Percentiles rank a stretch among this genome's conserved stretches.
Conservation (phyloP, 2,888 invertebrate genomes). For the Imbricaverruca yamaguchii region DNA sequence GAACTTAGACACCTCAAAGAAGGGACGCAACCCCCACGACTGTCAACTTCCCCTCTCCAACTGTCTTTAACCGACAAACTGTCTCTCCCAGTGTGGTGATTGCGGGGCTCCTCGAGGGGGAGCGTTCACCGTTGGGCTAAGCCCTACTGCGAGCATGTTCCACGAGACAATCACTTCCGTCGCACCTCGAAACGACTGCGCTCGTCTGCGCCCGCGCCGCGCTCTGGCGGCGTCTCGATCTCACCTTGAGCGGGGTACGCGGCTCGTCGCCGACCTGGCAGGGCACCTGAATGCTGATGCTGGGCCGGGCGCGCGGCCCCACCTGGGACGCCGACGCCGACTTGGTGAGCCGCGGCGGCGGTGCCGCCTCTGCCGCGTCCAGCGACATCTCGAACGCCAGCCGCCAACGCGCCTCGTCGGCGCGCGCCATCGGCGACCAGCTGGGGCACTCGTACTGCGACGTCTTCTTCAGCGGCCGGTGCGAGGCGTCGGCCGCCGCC, state of each 20-base stretch:
- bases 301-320: not conserved
- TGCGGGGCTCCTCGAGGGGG: no score
- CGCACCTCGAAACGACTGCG: no score
- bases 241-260: conserved; percentile 2
- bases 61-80: no score
- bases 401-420: conserved; percentile 39
- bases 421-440: conserved; percentile 33
- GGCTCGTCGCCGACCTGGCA: conserved; percentile 2
- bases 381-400: conserved; percentile 53
- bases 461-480: conserved; percentile 46
- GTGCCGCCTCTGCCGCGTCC: conserved; percentile 42
- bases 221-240: not conserved
- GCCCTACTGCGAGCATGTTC: no score
- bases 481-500: not conserved
- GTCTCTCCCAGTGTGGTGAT: no score
- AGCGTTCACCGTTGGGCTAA: no score
- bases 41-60: no score
- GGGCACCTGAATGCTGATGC: not conserved
- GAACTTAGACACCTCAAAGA: no score
- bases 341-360: conserved; percentile 4
- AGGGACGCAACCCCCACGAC: no score
- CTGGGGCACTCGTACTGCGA: conserved; percentile 52
- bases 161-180: no score
- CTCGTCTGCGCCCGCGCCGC: no score
- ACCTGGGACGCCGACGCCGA: conserved; percentile 12